Evolutionary conservation across 2,888 invertebrate genomes (phyloP), one percentile per base, ranked within the genome.

Genomic region (Agrochola lychnidis): DNA sequence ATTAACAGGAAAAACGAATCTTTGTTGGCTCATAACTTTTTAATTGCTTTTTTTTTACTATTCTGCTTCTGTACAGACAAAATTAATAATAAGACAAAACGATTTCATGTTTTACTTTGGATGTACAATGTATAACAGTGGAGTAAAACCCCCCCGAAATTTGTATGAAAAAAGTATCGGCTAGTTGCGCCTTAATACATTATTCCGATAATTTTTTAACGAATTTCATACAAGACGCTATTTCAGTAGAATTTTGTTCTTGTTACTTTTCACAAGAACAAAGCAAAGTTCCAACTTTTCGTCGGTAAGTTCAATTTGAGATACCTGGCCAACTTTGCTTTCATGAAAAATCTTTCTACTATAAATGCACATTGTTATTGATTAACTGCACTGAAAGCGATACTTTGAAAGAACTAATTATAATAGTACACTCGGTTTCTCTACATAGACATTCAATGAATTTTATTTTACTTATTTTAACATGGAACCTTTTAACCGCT

Each of bases 291-390:
- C 51, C 48, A 16, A 25, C 59, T 61, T 48, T 22, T 19, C 16
- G 36, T 63, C 56, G 14, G 51, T 36, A 67, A 82, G 67, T 56
- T 76, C 48, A 57, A 81, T 62, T 67, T 57, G 25, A 57, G 74
- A 51, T 62, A n/a, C 61, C 62, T 42, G 30, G 12, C 53, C 25
- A 19, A 62, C 19, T 76, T 42, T 40, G 19, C 53, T 76, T 66
- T 30, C n/a, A 64, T 56, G n/a, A 68, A 81, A 80, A 57, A 48
- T 14, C 42, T 67, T 51, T 56, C 7, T 22, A 62, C 36, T 67
- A 2, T 30, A 36, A 67, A 78, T 48, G n/a, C 45, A 57, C 48
- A 64, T 25, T 67, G 19, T 51, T 42, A 82, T 61, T 70, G 61
- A 76, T 66, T 76, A 36, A 66, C 14, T 42, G 14, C 40, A 42